These are phyloP conservation scores for Girardinichthys multiradiatus DNA, from an alignment of 2,113 vertebrate genomes.

Conservation along the genomic window DNA sequence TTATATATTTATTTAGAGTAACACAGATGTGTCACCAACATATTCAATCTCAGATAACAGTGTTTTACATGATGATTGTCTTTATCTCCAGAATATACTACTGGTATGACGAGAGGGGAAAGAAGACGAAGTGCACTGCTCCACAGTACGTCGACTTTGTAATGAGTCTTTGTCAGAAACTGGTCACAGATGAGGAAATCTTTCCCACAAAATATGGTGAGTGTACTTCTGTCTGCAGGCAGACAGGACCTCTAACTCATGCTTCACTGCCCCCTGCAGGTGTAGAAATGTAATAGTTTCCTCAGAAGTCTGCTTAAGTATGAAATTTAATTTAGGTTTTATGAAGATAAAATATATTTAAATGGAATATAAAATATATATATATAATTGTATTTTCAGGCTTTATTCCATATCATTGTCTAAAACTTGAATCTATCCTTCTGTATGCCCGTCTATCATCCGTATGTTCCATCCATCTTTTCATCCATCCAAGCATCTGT, in stretches of 20 bases:
- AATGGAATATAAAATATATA: too few species aligned
- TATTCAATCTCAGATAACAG: not conserved
- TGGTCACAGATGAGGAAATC: slow-evolving; percentile 97
- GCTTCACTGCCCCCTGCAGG: slow-evolving; percentile 54
- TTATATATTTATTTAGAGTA: not conserved
- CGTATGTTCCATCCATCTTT: too few species aligned
- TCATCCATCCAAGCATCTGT: too few species aligned
- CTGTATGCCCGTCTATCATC: too few species aligned
- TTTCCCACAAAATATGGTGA: slow-evolving; percentile 98
- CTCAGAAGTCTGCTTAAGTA: not conserved
- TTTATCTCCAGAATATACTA: slow-evolving; percentile 90
- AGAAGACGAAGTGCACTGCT: slow-evolving; percentile 98
- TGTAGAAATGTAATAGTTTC: not conserved
- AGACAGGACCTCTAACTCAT: too few species aligned
- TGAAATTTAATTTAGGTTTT: not conserved
- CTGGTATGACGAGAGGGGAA: slow-evolving; percentile 98
- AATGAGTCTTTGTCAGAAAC: slow-evolving; percentile 97
- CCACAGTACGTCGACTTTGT: slow-evolving; percentile 99
- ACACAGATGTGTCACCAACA: not conserved
- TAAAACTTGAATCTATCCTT: too few species aligned
- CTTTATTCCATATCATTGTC: not conserved
- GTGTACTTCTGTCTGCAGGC: slow-evolving; percentile 36
- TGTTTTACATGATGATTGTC: not conserved
- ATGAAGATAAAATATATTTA: not conserved
- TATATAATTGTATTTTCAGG: not conserved